Base-by-base conservation (phyloP, 2,888 invertebrate species). In the Cyclophora punctaria region DNA sequence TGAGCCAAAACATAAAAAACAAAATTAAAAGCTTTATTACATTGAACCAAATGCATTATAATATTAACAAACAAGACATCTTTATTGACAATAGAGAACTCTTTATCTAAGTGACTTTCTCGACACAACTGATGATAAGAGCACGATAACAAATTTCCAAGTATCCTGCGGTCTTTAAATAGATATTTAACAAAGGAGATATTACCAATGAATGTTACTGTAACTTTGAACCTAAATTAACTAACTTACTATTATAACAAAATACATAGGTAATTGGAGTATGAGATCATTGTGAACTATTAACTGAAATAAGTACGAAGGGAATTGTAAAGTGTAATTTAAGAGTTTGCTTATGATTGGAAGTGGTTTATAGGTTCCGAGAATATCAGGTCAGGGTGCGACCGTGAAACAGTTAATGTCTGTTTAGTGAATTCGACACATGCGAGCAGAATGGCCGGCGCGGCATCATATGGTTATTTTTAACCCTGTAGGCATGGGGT, bases 341-440 rank as follows among this genome's bases (percentile, higher is more conserved):
- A 20, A 20, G 20, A 20, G 20, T 20, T 20, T 20, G 20, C 20
- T 20, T 20, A 20, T 20, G 20, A 20, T 20, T 20, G 20, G 20
- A 20, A 20, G 20, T 20, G 37, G 34, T 7, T 7, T 44, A 44
- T 20, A 63, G 64, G 67, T 80, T 83, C 73, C 62, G 57, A 75
- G 75, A 78, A 83, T 80, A 73, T 74, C 81, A 83, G 86, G 87
- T 85, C 86, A 85, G 75, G 79, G 77, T 73, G 80, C 79, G 88
- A 83, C 88, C 87, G 73, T 88, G 88, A 88, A 87, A 86, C 83
- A 83, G 79, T 83, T 84, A 81, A 81, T 80, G 78, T 74, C 81
- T 84, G 83, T 84, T 85, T 83, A 83, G 82, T 85, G 78, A 84
- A 87, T 86, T 86, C 86, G 83, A 86, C 88, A 87, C 80, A 88